These are phyloP conservation scores for Drosophila dives DNA, from an alignment of 2,888 invertebrate species.

Conservation along the genomic window DNA sequence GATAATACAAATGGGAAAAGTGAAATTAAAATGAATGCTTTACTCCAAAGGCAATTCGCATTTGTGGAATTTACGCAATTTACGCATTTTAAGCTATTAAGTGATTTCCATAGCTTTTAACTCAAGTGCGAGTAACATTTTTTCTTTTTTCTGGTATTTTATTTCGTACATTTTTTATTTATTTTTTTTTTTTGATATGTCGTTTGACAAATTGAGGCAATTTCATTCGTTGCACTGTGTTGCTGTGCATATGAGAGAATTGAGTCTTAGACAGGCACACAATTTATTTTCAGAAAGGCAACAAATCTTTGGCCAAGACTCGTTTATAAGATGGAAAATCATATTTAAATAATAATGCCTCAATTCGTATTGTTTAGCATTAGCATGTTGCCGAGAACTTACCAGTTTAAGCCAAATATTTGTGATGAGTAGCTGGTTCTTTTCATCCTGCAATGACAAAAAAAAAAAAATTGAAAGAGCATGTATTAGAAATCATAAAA, in stretches of 20 bases:
- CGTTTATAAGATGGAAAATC: conserved; percentile 35
- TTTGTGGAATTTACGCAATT: conserved; percentile 44
- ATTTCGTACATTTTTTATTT: conserved; percentile 3
- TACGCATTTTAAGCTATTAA: conserved; percentile 50
- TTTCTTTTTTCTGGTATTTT: conserved; percentile 5
- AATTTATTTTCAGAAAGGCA: conserved; percentile 53
- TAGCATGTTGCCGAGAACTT: conserved; percentile 86
- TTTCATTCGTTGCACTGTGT: conserved; percentile 58
- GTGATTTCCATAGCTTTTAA: conserved; percentile 33
- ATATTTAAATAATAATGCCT: conserved; percentile 28
- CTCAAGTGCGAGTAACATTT: conserved; percentile 44
- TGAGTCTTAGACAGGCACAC: conserved; percentile 40
- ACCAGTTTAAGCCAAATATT: conserved; percentile 98
- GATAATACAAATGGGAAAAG: conserved; percentile 9
- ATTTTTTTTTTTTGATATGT: conserved; percentile 18
- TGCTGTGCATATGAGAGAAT: conserved; percentile 15
- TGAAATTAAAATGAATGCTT: conserved; percentile 21
- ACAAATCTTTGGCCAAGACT: conserved; percentile 50
- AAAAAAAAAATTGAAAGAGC: conserved; percentile 58
- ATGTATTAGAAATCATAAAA: conserved; percentile 13
- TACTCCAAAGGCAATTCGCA: conserved; percentile 12
- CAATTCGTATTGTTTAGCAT: conserved; percentile 24
- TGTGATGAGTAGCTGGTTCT: conserved; percentile 97
- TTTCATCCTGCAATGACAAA: conserved; percentile 93
- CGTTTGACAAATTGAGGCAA: conserved; percentile 62